phyloP scores from a whole-genome alignment of 2,113 vertebrate genomes.

The Dasyprocta punctata region DNA sequence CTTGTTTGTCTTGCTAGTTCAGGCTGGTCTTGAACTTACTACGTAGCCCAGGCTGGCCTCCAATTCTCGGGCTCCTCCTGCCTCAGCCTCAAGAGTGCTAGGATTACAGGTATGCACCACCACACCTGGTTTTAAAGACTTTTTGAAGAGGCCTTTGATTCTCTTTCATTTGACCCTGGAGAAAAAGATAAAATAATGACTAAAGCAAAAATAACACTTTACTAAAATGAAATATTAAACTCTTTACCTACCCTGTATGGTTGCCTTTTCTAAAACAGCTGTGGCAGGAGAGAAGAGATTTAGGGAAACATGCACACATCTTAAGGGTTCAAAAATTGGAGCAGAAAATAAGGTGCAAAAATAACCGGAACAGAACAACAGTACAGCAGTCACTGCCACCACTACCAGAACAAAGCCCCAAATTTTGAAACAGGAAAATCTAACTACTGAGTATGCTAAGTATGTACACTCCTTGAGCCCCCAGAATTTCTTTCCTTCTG shows the following conservation, averaged over 20 bases:
- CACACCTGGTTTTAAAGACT: background rate
- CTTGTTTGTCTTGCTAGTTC: background rate
- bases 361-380: background rate
- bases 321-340: conserved; percentile 5
- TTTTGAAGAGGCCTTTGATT: background rate
- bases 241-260: rapidly evolving
- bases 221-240: conserved; percentile 14
- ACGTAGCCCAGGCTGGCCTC: background rate
- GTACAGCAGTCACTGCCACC: background rate
- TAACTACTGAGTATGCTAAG: background rate
- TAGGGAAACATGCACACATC: background rate
- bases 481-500: background rate
- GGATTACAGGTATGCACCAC: background rate
- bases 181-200: background rate
- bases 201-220: conserved; percentile 48
- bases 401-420: background rate
- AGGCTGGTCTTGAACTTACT: background rate
- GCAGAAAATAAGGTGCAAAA: background rate
- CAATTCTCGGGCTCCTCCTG: background rate
- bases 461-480: background rate
- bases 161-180: conserved; percentile 29
- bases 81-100: background rate
- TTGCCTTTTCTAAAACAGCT: background rate
- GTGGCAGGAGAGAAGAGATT: background rate
- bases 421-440: background rate